Evolutionary conservation across 2,888 invertebrate genomes (phyloP), one percentile per base, ranked within the genome.

Genomic region (Ochropacha duplaris): DNA sequence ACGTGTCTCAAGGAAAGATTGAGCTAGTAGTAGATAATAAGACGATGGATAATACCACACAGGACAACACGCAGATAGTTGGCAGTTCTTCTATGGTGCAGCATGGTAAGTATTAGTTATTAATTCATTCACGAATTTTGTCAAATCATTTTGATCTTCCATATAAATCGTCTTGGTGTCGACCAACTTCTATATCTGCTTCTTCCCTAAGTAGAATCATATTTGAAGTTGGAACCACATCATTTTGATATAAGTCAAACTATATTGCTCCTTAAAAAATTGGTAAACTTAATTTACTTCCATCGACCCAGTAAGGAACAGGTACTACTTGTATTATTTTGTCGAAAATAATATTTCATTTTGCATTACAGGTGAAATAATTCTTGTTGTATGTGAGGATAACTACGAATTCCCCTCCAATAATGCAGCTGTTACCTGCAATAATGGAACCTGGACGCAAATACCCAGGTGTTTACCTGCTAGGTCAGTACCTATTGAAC

Each of bases 361-460:
- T 22, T 22, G 49, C 8, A 22, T 74, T 83, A 0, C 77, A 93
- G 93, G 93, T 50, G 93, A 93, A 57, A 86, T 88, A 57, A 90
- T 93, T 44, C 64, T 92, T 6, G 97, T 99, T 0, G 95, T 96
- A 57, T 99, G 99, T 74, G 96, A 97, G 63, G 94, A 95, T 58
- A 96, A 97, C 71, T 98, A 97, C 79, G 98, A 98, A 83, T 97
- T 97, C 71, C 95, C 96, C 0, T 94, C 94, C 0, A 95, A 95
- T 52, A 95, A 96, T 65, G 93, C 95, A 0, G 95, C 96, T 0
- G 96, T 98, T 0, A 95, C 95, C 0, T 99, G 99, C 82, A 96
- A 97, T 81, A 99, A 99, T 76, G 99, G 99, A 0, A 97, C 98
- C 0, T 99, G 99, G 99, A 96, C 98, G 0, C 96, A 97, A 64